Conservation (phyloP, 2,888 invertebrate genomes). For the Aquatica leii region DNA sequence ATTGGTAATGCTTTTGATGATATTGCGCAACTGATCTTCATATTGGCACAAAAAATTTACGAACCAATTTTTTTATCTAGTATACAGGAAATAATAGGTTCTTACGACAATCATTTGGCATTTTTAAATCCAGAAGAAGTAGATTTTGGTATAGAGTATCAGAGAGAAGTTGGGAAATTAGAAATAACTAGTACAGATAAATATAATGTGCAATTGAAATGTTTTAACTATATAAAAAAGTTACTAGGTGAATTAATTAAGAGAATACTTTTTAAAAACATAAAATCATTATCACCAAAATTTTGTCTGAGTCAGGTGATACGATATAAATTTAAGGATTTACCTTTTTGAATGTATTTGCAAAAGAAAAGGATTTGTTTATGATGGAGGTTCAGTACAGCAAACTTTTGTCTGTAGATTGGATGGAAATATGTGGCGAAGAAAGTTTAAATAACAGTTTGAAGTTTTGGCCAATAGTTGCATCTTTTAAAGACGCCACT, state of each 20-base stretch:
- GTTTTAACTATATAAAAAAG: not conserved
- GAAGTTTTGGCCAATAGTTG: not conserved
- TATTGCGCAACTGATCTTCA: not conserved
- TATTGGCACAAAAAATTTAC: too few species aligned
- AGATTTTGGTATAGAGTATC: not conserved
- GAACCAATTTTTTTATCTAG: too few species aligned
- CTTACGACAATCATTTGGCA: too few species aligned
- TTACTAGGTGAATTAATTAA: not conserved
- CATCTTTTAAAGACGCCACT: not conserved
- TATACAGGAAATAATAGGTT: too few species aligned
- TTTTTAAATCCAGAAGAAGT: not conserved
- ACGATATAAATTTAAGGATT: not conserved
- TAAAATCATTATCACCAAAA: too few species aligned
- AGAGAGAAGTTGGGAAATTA: not conserved
- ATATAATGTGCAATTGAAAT: not conserved
- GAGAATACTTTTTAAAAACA: too few species aligned
- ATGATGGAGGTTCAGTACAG: not conserved
- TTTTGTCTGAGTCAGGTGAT: not conserved
- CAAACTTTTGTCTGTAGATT: too few species aligned
- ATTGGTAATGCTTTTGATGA: not conserved
- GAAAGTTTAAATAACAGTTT: too few species aligned
- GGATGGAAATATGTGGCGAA: too few species aligned
- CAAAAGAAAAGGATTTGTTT: not conserved
- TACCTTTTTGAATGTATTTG: not conserved
- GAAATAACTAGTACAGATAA: not conserved